A percentile compares a stretch with the other conserved stretches of the same genome.
Evolutionary conservation across 2,888 invertebrate genomes (phyloP).

Genomic region (Hirudinaria manillensis): DNA sequence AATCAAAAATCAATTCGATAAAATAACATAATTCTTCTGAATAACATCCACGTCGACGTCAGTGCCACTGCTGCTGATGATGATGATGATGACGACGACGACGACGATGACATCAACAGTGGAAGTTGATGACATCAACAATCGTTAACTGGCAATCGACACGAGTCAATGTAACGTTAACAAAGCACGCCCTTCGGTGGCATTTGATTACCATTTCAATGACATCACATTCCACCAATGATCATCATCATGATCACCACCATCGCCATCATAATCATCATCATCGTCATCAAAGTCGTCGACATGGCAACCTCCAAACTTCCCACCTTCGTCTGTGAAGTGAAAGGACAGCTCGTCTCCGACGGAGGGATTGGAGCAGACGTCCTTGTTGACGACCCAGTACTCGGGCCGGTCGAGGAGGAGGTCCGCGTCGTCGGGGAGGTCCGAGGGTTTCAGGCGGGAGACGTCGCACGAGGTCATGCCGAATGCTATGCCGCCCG

Average conservation of each 20-base stretch:
- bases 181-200: neutral
- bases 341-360: constrained; percentile 72
- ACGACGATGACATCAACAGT: neutral
- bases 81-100: neutral
- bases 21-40: neutral
- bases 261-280: neutral
- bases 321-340: constrained; percentile 47
- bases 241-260: no score
- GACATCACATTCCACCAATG: no score
- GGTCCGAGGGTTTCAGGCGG: constrained; percentile 63
- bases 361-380: constrained; percentile 71
- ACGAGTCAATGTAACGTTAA: neutral
- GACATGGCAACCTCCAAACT: neutral
- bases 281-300: no score
- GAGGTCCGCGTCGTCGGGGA: constrained; percentile 65
- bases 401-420: constrained; percentile 89
- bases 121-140: neutral
- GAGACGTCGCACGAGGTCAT: constrained; percentile 89
- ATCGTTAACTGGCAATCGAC: neutral
- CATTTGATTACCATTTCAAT: no score
- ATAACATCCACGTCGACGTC: neutral
- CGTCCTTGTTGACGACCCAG: constrained; percentile 93
- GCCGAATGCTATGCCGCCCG: constrained; percentile 83
- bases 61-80: neutral
- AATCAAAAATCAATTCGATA: constrained; percentile 5